phyloP scores from a whole-genome alignment of 2,113 vertebrate species.

The Mesoclemmys tuberculata region DNA sequence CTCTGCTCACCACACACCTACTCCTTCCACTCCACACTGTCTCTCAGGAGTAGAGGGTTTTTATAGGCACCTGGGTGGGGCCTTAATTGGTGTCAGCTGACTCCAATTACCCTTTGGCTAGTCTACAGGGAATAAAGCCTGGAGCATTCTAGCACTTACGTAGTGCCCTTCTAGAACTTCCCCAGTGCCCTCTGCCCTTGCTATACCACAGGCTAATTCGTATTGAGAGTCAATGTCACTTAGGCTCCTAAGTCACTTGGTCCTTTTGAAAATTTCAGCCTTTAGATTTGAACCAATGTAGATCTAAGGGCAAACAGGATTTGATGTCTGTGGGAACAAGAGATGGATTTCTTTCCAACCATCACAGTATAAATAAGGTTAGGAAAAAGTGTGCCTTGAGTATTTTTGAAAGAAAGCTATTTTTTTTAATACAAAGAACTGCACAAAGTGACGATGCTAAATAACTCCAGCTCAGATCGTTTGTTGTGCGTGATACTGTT shows the following conservation, averaged over 20 bases:
- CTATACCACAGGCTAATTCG: background rate
- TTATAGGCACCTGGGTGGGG: too few species aligned
- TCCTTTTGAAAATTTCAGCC: background rate
- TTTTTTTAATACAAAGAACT: background rate
- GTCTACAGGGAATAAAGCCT: too few species aligned
- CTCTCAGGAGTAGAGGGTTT: too few species aligned
- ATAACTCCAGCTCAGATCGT: background rate
- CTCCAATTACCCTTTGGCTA: too few species aligned
- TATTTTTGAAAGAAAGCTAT: background rate
- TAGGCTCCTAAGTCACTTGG: background rate
- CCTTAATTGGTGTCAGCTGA: too few species aligned
- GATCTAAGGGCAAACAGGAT: background rate
- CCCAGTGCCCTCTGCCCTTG: too few species aligned
- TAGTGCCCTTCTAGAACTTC: too few species aligned
- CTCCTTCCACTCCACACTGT: too few species aligned
- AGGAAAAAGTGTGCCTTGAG: rapidly evolving
- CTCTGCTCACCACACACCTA: too few species aligned
- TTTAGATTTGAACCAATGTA: background rate
- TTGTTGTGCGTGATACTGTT: background rate
- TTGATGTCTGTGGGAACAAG: background rate
- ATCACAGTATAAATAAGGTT: background rate
- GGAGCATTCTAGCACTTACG: too few species aligned
- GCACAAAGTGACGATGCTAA: background rate
- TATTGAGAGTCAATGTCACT: background rate
- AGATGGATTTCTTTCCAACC: background rate